Base-by-base conservation (phyloP, 2,113 vertebrate genomes). In the Megalops atlanticus region DNA sequence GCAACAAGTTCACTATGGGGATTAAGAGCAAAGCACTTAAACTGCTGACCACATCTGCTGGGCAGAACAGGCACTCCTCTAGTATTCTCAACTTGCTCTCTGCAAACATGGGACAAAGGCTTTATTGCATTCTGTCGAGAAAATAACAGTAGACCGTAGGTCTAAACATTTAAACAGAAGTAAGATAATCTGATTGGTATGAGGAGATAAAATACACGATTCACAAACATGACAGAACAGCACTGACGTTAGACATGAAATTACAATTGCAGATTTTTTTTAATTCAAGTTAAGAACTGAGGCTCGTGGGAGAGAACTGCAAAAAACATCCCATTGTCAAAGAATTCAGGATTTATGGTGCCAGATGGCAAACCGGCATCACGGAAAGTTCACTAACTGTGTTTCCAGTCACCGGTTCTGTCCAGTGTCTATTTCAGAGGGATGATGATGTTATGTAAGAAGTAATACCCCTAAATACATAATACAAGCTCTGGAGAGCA, bases 401-500 rank as follows among this genome's bases (percentile, higher is more conserved):
- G 40, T n/a, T n/a, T 43, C n/a, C 39, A 41, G 11, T 74, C 24
- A 43, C 24, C 31, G n/a, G 73, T 43, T 18, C 24, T 21, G 31
- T 64, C 24, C 40, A 73, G 68, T 27, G 3, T 47, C 64, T 52
- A 27, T 76, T 49, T 41, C 16, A 4, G 41, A 18, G 70, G 21
- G 70, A 39, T 54, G 49, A 52, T 0, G 47, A 39, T 24, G 16
- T 64, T 40, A 43, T 64, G 52, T 8, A 52, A 74, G 21, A 52
- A 58, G 18, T 31, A 74, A 27, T 79, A 47, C 47, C 78, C 78
- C 78, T 79, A 68, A 80, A 73, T 80, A 47, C 79, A 73, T 73
- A 74, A 52, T 73, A 70, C 38, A 69, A 24, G 35, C 45, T 49
- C 3, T 38, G 77, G 77, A 70, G 31, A 79, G 40, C 64, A 24